Conservation (phyloP, 2,113 vertebrate genomes). For the Crotophaga sulcirostris region DNA sequence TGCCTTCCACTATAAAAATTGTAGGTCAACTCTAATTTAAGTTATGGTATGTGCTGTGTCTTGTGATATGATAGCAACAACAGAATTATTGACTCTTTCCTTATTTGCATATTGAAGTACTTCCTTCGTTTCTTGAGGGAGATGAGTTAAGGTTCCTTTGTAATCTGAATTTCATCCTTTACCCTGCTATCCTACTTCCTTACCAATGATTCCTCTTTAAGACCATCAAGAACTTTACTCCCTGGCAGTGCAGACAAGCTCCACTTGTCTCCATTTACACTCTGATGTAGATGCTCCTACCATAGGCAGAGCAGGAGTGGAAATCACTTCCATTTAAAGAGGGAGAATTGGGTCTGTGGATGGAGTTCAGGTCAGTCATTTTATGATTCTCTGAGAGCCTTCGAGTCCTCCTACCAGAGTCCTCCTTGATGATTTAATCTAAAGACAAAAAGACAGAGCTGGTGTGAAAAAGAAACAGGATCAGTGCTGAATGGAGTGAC, state of each 20-base stretch:
- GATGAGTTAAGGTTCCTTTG: not conserved
- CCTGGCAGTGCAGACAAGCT: not conserved
- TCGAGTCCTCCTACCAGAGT: fast-evolving
- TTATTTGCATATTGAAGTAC: not conserved
- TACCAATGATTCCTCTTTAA: not conserved
- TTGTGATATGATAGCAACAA: not conserved
- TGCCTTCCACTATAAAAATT: not conserved
- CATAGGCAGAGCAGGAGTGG: not conserved
- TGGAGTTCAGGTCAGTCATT: not conserved
- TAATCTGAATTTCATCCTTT: not conserved
- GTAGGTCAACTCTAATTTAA: not conserved
- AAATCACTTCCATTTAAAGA: not conserved
- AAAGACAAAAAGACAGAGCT: not conserved
- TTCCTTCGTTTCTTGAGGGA: not conserved
- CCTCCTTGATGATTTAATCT: not conserved
- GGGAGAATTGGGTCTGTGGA: not conserved
- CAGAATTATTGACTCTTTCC: not conserved
- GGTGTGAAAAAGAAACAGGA: not conserved
- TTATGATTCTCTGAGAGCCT: not conserved
- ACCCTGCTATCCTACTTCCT: not conserved
- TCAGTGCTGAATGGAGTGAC: not conserved
- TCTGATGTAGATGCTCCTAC: not conserved
- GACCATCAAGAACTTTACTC: not conserved
- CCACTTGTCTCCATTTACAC: not conserved
- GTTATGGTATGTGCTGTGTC: not conserved